Percentiles rank a stretch among this genome's conserved stretches.
Conservation (phyloP, 2,888 invertebrate genomes). For the Argynnis bischoffii region DNA sequence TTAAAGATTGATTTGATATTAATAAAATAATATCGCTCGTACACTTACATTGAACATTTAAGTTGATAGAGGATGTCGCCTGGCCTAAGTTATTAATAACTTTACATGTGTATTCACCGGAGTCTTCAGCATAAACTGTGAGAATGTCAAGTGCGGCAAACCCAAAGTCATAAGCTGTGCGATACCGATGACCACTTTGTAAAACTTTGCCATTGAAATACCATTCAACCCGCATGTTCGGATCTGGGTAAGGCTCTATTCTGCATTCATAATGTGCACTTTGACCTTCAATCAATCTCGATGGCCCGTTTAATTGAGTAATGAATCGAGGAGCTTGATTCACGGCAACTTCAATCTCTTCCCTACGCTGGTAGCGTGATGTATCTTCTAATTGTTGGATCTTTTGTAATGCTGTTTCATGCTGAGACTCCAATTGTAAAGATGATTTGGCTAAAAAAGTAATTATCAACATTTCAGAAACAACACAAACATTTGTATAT, state of each 20-base stretch:
- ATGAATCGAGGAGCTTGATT: conserved; percentile 93
- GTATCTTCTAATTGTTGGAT: conserved; percentile 93
- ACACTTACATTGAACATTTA: conserved; percentile 90
- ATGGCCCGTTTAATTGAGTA: conserved; percentile 92
- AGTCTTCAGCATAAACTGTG: conserved; percentile 96
- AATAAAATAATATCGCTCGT: not conserved
- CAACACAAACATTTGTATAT: too few relatives aligned
- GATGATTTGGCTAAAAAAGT: conserved; percentile 88
- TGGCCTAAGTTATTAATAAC: conserved; percentile 93
- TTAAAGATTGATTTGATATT: not conserved
- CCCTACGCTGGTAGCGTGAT: conserved; percentile 89
- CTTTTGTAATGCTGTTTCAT: conserved; percentile 93
- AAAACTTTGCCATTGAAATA: conserved; percentile 95
- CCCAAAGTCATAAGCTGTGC: conserved; percentile 97
- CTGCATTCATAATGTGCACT: conserved; percentile 96
- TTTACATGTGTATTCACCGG: conserved; percentile 94
- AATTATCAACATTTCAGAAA: conserved; percentile 7
- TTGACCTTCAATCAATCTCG: conserved; percentile 92
- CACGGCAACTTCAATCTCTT: conserved; percentile 90
- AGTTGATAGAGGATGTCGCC: conserved; percentile 90
- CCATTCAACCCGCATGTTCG: conserved; percentile 95
- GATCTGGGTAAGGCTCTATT: conserved; percentile 95
- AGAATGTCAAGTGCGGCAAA: conserved; percentile 97
- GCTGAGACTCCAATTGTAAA: conserved; percentile 93
- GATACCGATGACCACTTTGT: conserved; percentile 93